Evolutionary conservation across 2,797 vertebrate genomes (phyloP), one percentile per base, ranked within the genome.

Genomic region (Cephalopachus bancanus): DNA sequence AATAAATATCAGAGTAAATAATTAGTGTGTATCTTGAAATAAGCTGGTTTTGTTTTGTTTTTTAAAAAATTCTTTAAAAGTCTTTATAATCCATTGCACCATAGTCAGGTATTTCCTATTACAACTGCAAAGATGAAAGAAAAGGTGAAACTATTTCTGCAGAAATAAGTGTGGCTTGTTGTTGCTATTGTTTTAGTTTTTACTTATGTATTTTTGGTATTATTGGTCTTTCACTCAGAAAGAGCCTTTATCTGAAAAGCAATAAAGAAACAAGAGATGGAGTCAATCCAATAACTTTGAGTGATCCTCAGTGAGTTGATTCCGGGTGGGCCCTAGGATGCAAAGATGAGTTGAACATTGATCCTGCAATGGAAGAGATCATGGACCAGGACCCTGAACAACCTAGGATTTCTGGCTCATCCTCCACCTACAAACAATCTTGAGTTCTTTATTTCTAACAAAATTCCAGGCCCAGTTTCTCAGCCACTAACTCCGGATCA

Each of bases 101-200:
- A 11, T 53, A 17, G 6, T 94, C 87, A 78, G 49, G 6, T 51
- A 17, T 76, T 78, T 60, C 7, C 62, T 91, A 89, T 51, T 60
- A 44, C 53, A 95, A 92, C 26, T 86, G 30, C 89, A 57, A 95
- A 84, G 33, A 67, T 69, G 19, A 37, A 15, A 17, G 71, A 4
- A 44, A 78, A 22, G n/a, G 44, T 91, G 26, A 95, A 93, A 96
- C 22, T 33, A 17, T 89, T 55, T 84, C 51, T 83, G 16, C 8
- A 80, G 28, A 94, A 92, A 83, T 44, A 94, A 87, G 16, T 24
- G 2, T 12, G n/a, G 87, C 81, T 92, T 89, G 53, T 93, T 33
- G 19, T 44, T 44, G 44, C 44, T 44, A 44, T 44, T 44, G 44
- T 44, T 44, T 44, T 44, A 44, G 44, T 44, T 44, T 44, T 44